Evolutionary conservation across 2,113 vertebrate species (phyloP), one percentile per base, ranked within the genome.

Genomic region (Thryonomys swinderianus): DNA sequence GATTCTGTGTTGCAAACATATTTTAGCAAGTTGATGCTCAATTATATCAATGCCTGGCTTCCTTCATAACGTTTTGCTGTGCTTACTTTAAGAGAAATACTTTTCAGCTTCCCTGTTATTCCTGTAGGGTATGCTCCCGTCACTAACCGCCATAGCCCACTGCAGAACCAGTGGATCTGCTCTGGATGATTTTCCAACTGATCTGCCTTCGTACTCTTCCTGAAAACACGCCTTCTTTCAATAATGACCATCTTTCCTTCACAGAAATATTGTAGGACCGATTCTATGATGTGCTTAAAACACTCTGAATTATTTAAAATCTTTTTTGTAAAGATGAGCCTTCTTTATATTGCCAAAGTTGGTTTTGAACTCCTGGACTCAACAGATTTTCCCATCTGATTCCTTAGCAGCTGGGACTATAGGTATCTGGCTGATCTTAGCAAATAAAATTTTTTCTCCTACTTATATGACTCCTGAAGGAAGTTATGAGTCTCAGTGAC

Each of bases 281-380:
- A 85, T 67, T 62, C 86, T 64, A 92, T 27, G 21, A 83, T 78
- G 40, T 91, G 81, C 86, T 45, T 80, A 37, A 88, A 95, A 85
- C 66, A 40, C 48, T 51, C 27, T 62, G 27, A 94, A 94, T 85
- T 66, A 40, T 69, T 94, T n/a, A 25, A 59, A 78, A 73, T 14
- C 7, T 37, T 85, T 85, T 85, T 85, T 53, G 73, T 48, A 76
- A 40, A 66, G 30, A 48, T 34, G 30, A 30, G 32, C 42, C 45
- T 4, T 45, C 25, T 34, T 16, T 66, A 51, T 7, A 30, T 51
- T 71, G 84, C 20, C 32, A n/a, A 21, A 64, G 48, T 34, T 55
- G 14, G 64, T 16, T 25, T 40, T 40, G 66, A 23, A 66, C 66
- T 57, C 27, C 12, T 57, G 21, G 45, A 51, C 25, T 71, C 34